phyloP scores from a whole-genome alignment of 2,113 vertebrate species.

The Leptodactylus fuscus region DNA sequence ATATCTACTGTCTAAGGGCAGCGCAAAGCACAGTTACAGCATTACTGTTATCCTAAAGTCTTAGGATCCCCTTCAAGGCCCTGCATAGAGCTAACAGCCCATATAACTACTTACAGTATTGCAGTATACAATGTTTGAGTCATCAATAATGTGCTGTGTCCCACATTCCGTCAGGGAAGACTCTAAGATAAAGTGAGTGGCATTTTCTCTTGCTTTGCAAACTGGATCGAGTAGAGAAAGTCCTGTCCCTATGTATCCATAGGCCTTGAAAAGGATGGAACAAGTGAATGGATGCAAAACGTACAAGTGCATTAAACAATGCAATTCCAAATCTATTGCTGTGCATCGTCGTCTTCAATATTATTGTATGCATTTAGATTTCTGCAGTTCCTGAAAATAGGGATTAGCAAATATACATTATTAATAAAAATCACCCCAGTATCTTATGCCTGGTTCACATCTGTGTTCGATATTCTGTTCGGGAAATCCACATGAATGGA shows the following conservation, averaged over 20 bases:
- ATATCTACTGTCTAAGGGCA: not conserved
- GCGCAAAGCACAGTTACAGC: not conserved
- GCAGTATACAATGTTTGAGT: slow-evolving; percentile 78
- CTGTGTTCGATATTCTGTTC: too few species aligned
- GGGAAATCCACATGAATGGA: too few species aligned
- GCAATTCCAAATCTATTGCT: too few species aligned
- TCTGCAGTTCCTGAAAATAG: too few species aligned
- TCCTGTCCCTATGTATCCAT: slow-evolving; percentile 77
- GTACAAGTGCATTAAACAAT: not conserved
- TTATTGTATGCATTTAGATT: too few species aligned
- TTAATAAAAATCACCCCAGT: too few species aligned
- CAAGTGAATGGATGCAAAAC: slow-evolving; percentile 57
- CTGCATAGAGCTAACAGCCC: not conserved
- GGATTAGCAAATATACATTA: too few species aligned
- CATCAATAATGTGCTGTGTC: slow-evolving; percentile 71
- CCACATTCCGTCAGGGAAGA: slow-evolving; percentile 82
- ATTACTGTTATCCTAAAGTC: not conserved
- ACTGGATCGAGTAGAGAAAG: slow-evolving; percentile 86
- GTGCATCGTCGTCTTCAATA: too few species aligned
- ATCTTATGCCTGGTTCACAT: too few species aligned
- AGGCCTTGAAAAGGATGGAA: slow-evolving; percentile 76
- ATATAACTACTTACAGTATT: slow-evolving; percentile 85
- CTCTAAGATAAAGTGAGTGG: slow-evolving; percentile 92
- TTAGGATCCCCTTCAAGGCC: not conserved
- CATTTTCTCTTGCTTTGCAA: slow-evolving; percentile 88